phyloP scores from a whole-genome alignment of 2,888 invertebrate species.

The Lycia hirtaria region DNA sequence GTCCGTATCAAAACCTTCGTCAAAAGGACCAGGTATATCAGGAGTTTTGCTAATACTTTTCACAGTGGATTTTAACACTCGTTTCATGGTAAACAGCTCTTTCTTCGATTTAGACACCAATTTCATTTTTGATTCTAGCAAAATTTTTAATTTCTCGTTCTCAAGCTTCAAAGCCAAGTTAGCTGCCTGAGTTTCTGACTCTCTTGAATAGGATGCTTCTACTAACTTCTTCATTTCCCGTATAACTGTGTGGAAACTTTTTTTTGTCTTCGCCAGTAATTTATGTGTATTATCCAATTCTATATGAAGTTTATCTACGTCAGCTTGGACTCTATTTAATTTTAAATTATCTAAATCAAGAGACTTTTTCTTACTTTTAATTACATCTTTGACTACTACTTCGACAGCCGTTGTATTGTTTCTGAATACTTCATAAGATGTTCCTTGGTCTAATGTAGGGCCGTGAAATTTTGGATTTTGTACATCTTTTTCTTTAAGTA shows the following conservation, averaged over 20 bases:
- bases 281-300: slow-evolving; percentile 55
- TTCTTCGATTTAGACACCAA: slow-evolving; percentile 61
- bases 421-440: slow-evolving; percentile 66
- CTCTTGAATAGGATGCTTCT: slow-evolving; percentile 56
- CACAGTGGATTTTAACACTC: slow-evolving; percentile 60
- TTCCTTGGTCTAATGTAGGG: slow-evolving; percentile 42
- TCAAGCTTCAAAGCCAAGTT: slow-evolving; percentile 64
- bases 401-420: slow-evolving; percentile 73
- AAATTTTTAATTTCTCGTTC: slow-evolving; percentile 66
- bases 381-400: slow-evolving; percentile 69
- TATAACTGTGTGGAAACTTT: slow-evolving; percentile 56
- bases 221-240: slow-evolving; percentile 66
- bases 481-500: slow-evolving; percentile 24
- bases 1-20: slow-evolving; percentile 54
- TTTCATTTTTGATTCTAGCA: slow-evolving; percentile 64
- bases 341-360: slow-evolving; percentile 34
- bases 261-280: slow-evolving; percentile 51
- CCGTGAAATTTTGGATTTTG: slow-evolving; percentile 19
- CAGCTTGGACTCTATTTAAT: slow-evolving; percentile 48
- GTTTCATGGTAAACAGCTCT: slow-evolving; percentile 62
- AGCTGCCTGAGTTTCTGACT: slow-evolving; percentile 57
- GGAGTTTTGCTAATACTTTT: slow-evolving; percentile 57
- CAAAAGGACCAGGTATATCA: slow-evolving; percentile 41
- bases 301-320: slow-evolving; percentile 54
- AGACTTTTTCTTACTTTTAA: slow-evolving; percentile 44